Percentiles rank a stretch among this genome's conserved stretches.
phyloP scores from a whole-genome alignment of 2,113 vertebrate species.

The Trachemys scripta region DNA sequence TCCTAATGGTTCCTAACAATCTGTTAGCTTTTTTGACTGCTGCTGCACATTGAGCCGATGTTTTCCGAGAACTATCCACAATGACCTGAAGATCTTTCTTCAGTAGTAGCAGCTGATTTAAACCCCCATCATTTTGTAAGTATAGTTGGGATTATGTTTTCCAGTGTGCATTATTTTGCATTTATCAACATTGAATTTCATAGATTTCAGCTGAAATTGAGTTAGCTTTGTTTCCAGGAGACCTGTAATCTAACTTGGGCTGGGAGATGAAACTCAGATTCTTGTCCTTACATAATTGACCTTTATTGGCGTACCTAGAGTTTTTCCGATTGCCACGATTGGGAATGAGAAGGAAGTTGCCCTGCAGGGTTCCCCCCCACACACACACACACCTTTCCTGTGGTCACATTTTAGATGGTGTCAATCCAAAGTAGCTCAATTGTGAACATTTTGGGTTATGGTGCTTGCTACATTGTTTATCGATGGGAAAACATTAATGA shows the following conservation, averaged over 20 bases:
- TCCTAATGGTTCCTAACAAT: too few relatives aligned
- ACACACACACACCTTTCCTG: neutral
- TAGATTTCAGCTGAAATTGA: neutral
- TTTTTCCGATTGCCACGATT: conserved; percentile 17
- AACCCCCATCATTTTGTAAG: too few relatives aligned
- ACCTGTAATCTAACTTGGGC: neutral
- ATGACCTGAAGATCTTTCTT: too few relatives aligned
- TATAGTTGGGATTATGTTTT: too few relatives aligned
- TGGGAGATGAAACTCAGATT: neutral
- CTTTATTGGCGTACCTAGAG: neutral
- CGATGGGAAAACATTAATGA: conserved; percentile 56
- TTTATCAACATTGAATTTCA: too few relatives aligned
- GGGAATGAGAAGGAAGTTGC: neutral
- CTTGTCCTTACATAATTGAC: neutral
- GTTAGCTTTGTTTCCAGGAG: neutral
- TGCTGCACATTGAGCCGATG: too few relatives aligned
- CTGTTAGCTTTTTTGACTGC: too few relatives aligned
- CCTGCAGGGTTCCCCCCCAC: conserved; percentile 8
- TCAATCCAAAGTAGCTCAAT: conserved; percentile 49
- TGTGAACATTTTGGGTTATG: conserved; percentile 41
- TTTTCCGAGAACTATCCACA: too few relatives aligned
- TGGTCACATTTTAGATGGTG: neutral
- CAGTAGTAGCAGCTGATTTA: too few relatives aligned
- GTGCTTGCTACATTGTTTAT: conserved; percentile 60
- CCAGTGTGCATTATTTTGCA: too few relatives aligned